phyloP scores from a whole-genome alignment of 2,888 invertebrate species.

The Drosophila macrospina region DNA sequence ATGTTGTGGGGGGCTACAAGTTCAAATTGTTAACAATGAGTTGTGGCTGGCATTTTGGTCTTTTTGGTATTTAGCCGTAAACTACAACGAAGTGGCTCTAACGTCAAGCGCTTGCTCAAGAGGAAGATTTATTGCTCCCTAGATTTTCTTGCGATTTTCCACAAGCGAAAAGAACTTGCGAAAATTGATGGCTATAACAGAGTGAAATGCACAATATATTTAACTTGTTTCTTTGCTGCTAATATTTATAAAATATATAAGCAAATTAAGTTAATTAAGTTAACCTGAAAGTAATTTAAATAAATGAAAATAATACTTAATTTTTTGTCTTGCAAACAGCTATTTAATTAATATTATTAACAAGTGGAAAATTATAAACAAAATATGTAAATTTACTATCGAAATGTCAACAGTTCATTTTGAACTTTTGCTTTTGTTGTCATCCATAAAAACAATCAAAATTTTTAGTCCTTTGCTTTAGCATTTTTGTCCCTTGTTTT shows the following conservation, averaged over 20 bases:
- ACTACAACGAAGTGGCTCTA: neutral
- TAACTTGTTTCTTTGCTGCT: too few species aligned
- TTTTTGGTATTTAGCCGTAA: neutral
- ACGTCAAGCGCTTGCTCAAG: neutral
- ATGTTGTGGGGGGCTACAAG: constrained; percentile 26
- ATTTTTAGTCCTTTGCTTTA: constrained; percentile 26
- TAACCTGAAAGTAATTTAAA: too few species aligned
- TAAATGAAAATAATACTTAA: too few species aligned
- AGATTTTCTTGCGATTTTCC: neutral
- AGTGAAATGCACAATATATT: too few species aligned
- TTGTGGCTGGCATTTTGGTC: constrained; percentile 2
- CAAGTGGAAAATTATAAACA: neutral
- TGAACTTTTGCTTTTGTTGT: constrained; percentile 33
- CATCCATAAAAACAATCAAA: constrained; percentile 33
- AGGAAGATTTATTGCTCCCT: neutral
- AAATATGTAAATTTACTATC: neutral
- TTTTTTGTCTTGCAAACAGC: too few species aligned
- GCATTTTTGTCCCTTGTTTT: constrained; percentile 12
- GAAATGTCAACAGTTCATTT: neutral
- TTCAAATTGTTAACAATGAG: constrained; percentile 31
- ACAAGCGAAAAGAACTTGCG: too few species aligned
- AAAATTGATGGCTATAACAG: too few species aligned
- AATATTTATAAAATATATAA: neutral
- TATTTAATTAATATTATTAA: too few species aligned
- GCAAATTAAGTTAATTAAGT: too few species aligned